Evolutionary conservation across 2,888 invertebrate species (phyloP).

Genomic region (Scrobipalpa costella): DNA sequence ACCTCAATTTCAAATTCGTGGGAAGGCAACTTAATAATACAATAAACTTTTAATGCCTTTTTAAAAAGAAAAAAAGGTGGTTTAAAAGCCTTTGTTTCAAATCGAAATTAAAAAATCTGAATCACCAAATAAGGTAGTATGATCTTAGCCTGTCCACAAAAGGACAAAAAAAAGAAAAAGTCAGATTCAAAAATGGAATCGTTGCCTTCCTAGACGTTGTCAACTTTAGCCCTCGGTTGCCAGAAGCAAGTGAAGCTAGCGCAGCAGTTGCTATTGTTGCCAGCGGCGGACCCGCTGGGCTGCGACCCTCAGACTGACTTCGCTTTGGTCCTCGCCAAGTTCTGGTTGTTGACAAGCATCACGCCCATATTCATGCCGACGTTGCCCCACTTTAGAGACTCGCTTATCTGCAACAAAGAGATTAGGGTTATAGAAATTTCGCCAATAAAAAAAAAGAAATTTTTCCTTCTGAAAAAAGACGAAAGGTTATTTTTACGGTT

Average conservation of each 20-base stretch:
- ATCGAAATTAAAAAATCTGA: background rate
- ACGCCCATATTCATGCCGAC: constrained; percentile 86
- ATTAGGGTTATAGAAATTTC: constrained; percentile 30
- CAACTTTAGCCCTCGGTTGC: constrained; percentile 59
- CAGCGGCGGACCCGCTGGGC: constrained; percentile 66
- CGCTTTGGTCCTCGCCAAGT: constrained; percentile 62
- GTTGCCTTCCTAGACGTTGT: constrained; percentile 54
- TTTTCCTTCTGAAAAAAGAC: too few relatives aligned
- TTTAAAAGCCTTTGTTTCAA: background rate
- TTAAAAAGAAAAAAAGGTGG: background rate
- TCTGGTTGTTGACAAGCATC: constrained; percentile 78
- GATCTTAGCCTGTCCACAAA: too few relatives aligned
- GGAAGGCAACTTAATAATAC: constrained; percentile 13
- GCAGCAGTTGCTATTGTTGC: constrained; percentile 64
- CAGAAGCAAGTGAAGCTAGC: constrained; percentile 72
- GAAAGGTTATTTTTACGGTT: too few relatives aligned
- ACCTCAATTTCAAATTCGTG: constrained; percentile 8
- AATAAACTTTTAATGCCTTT: too few relatives aligned
- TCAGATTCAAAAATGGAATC: constrained; percentile 8
- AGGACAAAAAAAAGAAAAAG: background rate
- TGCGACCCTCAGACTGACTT: constrained; percentile 72
- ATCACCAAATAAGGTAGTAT: too few relatives aligned
- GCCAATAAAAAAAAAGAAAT: background rate
- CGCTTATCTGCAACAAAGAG: constrained; percentile 83
- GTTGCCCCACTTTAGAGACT: constrained; percentile 86